These are phyloP conservation scores for Pseudopodoces humilis DNA, from an alignment of 2,113 vertebrate genomes.

Conservation along the genomic window DNA sequence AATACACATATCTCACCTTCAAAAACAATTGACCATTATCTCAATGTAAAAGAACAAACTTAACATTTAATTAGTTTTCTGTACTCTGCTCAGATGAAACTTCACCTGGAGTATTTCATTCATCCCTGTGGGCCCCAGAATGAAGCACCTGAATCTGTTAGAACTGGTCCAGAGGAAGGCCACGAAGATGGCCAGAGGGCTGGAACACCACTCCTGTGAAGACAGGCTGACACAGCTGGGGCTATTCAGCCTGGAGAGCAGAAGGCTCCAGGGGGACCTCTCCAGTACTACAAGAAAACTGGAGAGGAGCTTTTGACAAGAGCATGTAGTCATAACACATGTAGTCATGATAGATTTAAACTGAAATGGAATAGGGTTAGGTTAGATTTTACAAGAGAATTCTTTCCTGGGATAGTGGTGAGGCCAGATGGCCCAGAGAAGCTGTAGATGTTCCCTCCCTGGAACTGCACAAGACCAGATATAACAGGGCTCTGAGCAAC, in stretches of 20 bases:
- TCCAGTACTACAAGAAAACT: background rate
- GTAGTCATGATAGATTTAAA: background rate
- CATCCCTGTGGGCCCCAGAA: background rate
- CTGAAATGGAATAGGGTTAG: background rate
- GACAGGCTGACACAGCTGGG: background rate
- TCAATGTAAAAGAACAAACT: background rate
- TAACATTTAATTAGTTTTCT: background rate
- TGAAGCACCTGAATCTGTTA: background rate
- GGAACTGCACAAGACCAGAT: background rate
- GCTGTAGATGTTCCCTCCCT: background rate
- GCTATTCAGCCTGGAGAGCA: background rate
- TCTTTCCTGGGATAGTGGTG: background rate
- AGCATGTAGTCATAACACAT: accelerated
- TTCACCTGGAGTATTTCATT: background rate
- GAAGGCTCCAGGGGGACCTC: background rate
- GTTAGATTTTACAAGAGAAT: background rate
- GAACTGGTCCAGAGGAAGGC: background rate
- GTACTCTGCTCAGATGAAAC: background rate
- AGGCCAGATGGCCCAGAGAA: background rate
- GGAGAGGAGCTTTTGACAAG: background rate
- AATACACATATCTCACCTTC: background rate
- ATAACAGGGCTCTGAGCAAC: background rate
- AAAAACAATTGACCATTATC: background rate
- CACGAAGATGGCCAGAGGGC: background rate
- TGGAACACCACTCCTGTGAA: background rate